These are phyloP conservation scores for Zoanthus gigantus DNA, from an alignment of 92 coral and sea anemone genomes.

Conservation along the genomic window DNA sequence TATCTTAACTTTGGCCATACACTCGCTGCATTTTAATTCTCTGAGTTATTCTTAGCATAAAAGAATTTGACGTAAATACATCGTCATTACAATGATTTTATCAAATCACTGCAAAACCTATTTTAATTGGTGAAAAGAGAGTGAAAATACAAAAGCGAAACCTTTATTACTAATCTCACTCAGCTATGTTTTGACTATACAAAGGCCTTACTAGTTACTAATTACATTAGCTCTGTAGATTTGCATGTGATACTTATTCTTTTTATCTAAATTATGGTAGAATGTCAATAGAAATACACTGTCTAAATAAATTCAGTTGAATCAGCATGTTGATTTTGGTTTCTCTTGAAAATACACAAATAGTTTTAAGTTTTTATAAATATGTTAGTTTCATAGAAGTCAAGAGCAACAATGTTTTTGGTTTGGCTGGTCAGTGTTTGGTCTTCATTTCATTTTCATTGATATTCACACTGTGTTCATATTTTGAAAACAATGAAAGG, in stretches of 20 bases:
- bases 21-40: neutral
- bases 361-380: slow-evolving; percentile 2
- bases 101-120: slow-evolving; percentile 22
- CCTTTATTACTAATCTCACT: neutral
- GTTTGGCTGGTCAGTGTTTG: slow-evolving; percentile 30
- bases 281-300: neutral
- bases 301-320: neutral
- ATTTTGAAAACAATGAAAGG: slow-evolving; percentile 20
- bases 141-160: neutral
- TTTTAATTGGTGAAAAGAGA: neutral
- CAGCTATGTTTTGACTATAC: slow-evolving; percentile 20
- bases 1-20: slow-evolving; percentile 26
- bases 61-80: slow-evolving; percentile 20
- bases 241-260: neutral
- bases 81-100: slow-evolving; percentile 6
- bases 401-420: slow-evolving; percentile 14
- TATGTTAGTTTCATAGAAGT: slow-evolving; percentile 26
- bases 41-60: neutral
- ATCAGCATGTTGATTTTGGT: neutral
- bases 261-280: neutral
- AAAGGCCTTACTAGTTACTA: slow-evolving; percentile 7
- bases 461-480: neutral
- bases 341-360: slow-evolving; percentile 20
- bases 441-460: slow-evolving; percentile 7
- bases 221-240: slow-evolving; percentile 6